These are phyloP conservation scores for Cydia fagiglandana DNA, from an alignment of 1,140 invertebrate species.

Conservation along the genomic window DNA sequence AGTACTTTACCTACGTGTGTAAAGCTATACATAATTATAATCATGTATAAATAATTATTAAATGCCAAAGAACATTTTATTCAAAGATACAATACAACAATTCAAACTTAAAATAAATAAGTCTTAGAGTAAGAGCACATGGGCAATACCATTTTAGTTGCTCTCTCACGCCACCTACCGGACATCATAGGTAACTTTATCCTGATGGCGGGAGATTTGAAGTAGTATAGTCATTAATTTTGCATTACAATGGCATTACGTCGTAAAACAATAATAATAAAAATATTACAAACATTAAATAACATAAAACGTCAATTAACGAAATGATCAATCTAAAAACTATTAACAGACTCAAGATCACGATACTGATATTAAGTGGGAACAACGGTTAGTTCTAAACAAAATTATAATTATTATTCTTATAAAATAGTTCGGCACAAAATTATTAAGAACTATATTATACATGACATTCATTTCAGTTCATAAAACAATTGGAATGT, in stretches of 20 bases:
- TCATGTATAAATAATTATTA: slow-evolving; percentile 48
- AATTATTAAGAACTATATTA: neutral
- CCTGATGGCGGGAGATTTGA: slow-evolving; percentile 53
- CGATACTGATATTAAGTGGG: slow-evolving; percentile 36
- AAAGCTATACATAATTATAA: slow-evolving; percentile 39
- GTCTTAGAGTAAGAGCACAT: slow-evolving; percentile 56
- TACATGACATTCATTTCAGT: too few species aligned
- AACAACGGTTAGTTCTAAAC: neutral
- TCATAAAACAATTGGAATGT: neutral
- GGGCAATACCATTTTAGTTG: slow-evolving; percentile 57
- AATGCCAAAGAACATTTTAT: slow-evolving; percentile 58
- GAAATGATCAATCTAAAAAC: neutral
- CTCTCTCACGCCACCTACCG: slow-evolving; percentile 60
- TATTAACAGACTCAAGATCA: slow-evolving; percentile 12
- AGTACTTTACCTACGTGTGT: slow-evolving; percentile 55
- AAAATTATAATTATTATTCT: slow-evolving; percentile 1
- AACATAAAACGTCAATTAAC: slow-evolving; percentile 16
- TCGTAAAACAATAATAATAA: slow-evolving; percentile 15
- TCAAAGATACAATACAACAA: slow-evolving; percentile 47
- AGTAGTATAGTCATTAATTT: neutral
- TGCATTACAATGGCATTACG: slow-evolving; percentile 5
- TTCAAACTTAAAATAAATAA: slow-evolving; percentile 44
- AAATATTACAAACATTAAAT: slow-evolving; percentile 11
- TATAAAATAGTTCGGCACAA: neutral
- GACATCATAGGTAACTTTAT: slow-evolving; percentile 34